Conservation (phyloP, 1,140 invertebrate genomes). For the Scaptomyza pallida region DNA sequence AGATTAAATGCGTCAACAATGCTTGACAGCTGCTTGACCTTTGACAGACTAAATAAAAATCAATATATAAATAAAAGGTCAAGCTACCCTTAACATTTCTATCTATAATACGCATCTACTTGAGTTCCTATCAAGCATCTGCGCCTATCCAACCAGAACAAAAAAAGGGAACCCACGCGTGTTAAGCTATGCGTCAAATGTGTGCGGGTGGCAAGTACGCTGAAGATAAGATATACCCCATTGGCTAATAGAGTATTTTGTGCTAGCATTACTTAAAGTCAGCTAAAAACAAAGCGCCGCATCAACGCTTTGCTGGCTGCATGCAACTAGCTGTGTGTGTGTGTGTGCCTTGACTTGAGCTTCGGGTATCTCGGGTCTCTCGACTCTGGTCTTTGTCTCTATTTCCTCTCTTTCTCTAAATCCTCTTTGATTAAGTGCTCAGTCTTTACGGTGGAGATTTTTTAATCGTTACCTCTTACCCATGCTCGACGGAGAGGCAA, state of each 20-base stretch:
- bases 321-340: not conserved
- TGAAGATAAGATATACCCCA: not conserved
- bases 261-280: slow-evolving; percentile 22
- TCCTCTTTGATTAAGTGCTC: slow-evolving; percentile 82
- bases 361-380: not conserved
- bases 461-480: slow-evolving; percentile 77
- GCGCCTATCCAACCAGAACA: slow-evolving; percentile 1
- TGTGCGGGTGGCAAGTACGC: not conserved
- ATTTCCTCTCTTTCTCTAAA: slow-evolving; percentile 73
- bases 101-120: slow-evolving; percentile 1
- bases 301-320: slow-evolving; percentile 58
- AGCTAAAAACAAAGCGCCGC: slow-evolving; percentile 73
- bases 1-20: no score
- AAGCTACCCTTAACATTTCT: slow-evolving; percentile 27
- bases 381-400: slow-evolving; percentile 45
- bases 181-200: not conserved
- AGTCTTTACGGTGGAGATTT: slow-evolving; percentile 81
- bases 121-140: slow-evolving; percentile 34
- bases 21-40: slow-evolving; percentile 26
- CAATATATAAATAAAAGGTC: slow-evolving; percentile 3
- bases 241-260: not conserved
- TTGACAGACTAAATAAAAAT: slow-evolving; percentile 40
- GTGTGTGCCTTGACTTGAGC: slow-evolving; percentile 29
- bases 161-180: not conserved
- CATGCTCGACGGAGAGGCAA: not conserved